Evolutionary conservation across 2,797 vertebrate genomes (phyloP).

Genomic region (Helostoma temminkii): DNA sequence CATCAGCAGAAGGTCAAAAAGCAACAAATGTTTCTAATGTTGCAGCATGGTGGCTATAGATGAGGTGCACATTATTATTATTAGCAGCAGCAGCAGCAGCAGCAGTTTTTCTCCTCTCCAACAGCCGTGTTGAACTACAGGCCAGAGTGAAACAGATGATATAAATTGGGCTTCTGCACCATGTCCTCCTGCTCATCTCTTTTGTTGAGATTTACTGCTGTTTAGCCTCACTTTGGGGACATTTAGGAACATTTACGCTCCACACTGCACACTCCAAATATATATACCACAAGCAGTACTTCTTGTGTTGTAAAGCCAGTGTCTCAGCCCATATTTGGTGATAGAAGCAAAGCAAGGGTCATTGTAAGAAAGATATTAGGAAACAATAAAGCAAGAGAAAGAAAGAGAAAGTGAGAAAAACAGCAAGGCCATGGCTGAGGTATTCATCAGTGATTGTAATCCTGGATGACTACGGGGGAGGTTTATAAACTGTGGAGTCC

Average conservation of each 20-base stretch:
- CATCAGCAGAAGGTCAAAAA: constrained; percentile 11
- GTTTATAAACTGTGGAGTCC: constrained; percentile 53
- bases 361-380: not conserved
- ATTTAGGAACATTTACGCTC: constrained; percentile 2
- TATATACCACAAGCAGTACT: constrained; percentile 41
- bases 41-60: constrained; percentile 7
- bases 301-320: constrained; percentile 24
- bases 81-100: constrained; percentile 37
- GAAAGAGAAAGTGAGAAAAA: constrained; percentile 34
- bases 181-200: constrained; percentile 39
- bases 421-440: constrained; percentile 1
- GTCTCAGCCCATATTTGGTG: constrained; percentile 50
- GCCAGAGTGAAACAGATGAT: constrained; percentile 51
- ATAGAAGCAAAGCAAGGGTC: constrained; percentile 62
- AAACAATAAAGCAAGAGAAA: not conserved
- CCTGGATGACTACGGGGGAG: constrained; percentile 30
- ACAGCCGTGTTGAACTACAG: constrained; percentile 35
- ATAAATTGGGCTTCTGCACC: constrained; percentile 35
- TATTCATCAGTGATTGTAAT: constrained; percentile 53
- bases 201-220: constrained; percentile 45
- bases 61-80: constrained; percentile 31
- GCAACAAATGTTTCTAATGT: constrained; percentile 18
- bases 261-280: not conserved
- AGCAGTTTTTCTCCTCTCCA: constrained; percentile 24
- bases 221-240: constrained; percentile 35